These are phyloP conservation scores for Ypsolopha sequella DNA, from an alignment of 2,888 invertebrate genomes.

Conservation along the genomic window DNA sequence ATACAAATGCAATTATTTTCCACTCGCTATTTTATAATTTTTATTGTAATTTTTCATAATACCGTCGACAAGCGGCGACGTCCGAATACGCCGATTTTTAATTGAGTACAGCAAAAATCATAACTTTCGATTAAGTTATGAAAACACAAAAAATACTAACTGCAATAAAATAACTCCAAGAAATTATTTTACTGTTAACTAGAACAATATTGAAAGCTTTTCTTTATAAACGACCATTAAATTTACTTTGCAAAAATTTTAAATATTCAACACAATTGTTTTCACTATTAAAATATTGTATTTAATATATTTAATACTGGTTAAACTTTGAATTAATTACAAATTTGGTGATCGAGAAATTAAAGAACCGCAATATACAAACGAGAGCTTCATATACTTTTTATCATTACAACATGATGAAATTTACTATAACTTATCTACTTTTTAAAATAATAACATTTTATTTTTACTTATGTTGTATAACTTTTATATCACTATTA, in stretches of 20 bases:
- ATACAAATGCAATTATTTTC: slow-evolving; percentile 9
- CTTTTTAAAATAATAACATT: slow-evolving; percentile 63
- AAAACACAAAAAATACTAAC: not conserved
- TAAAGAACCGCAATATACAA: not conserved
- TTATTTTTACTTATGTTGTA: slow-evolving; percentile 46
- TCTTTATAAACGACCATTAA: slow-evolving; percentile 29
- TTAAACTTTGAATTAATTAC: not conserved
- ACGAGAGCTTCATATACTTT: not conserved
- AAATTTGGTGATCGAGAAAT: not conserved
- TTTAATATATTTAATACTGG: not conserved
- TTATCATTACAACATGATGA: slow-evolving; percentile 52
- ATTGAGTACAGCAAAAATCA: slow-evolving; percentile 22
- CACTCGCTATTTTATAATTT: slow-evolving; percentile 65
- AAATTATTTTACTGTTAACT: slow-evolving; percentile 12
- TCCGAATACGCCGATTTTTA: slow-evolving; percentile 1
- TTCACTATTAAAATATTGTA: not conserved
- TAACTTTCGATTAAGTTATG: slow-evolving; percentile 11
- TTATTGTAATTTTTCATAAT: slow-evolving; percentile 70
- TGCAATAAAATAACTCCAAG: not conserved
- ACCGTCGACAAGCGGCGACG: slow-evolving; percentile 39
- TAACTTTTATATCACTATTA: slow-evolving; percentile 54
- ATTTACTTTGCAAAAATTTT: slow-evolving; percentile 30
- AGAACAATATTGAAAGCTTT: slow-evolving; percentile 9
- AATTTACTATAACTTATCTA: slow-evolving; percentile 60
- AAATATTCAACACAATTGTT: not conserved